phyloP scores from a whole-genome alignment of 64 coral and sea anemone species.

The Trachythela sp. region DNA sequence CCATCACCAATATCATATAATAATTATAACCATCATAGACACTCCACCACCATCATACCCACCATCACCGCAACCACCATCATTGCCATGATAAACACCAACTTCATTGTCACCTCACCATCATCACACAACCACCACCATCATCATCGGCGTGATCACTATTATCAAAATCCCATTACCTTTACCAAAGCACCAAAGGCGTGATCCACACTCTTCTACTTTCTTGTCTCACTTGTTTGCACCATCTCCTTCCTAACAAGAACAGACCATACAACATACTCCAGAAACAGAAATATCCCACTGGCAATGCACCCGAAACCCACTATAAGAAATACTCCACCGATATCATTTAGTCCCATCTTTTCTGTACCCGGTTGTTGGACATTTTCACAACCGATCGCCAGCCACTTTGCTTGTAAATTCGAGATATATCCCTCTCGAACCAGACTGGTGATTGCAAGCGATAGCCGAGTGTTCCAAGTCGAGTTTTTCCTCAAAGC shows the following conservation, averaged over 20 bases:
- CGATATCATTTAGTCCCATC: background rate
- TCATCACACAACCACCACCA: no score
- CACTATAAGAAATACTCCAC: background rate
- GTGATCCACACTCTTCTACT: background rate
- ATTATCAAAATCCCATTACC: background rate
- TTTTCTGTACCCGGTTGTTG: background rate
- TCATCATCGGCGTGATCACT: no score
- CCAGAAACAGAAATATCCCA: background rate
- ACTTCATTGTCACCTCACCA: no score
- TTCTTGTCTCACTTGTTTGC: background rate
- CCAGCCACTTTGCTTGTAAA: constrained; percentile 25
- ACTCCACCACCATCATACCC: no score
- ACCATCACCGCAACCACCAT: no score
- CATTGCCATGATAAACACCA: no score
- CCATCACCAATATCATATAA: no score
- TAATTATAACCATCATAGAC: no score
- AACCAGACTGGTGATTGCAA: constrained; percentile 20
- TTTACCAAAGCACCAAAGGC: background rate
- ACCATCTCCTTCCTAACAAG: background rate
- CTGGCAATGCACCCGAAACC: background rate
- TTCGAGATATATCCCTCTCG: constrained; percentile 15
- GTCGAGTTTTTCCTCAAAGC: constrained; percentile 44
- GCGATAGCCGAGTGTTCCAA: constrained; percentile 28
- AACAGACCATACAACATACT: background rate
- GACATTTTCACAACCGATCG: background rate